Evolutionary conservation across 2,797 vertebrate species (phyloP).

Genomic region (Poeciliopsis gracilis): DNA sequence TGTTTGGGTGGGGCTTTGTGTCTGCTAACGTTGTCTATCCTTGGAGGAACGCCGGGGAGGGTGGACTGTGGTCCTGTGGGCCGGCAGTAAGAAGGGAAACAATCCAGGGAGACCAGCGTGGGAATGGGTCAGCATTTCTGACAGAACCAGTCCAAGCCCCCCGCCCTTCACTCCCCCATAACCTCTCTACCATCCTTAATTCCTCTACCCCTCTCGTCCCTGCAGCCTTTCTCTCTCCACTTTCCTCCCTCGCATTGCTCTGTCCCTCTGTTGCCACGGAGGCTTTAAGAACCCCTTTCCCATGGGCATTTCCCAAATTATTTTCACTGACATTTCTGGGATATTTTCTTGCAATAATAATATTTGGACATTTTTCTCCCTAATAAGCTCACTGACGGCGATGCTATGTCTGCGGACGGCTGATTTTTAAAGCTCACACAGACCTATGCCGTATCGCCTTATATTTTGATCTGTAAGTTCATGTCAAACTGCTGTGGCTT

Average conservation of each 20-base stretch:
- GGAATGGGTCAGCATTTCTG: constrained; percentile 82
- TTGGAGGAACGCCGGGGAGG: constrained; percentile 44
- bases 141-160: constrained; percentile 57
- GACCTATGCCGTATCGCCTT: neutral
- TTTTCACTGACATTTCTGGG: constrained; percentile 82
- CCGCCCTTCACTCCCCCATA: constrained; percentile 40
- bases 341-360: constrained; percentile 78
- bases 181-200: constrained; percentile 29
- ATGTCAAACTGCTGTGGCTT: neutral
- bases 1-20: constrained; percentile 24
- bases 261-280: constrained; percentile 41
- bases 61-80: constrained; percentile 56
- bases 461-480: neutral
- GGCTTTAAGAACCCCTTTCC: constrained; percentile 73
- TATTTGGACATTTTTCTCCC: constrained; percentile 74
- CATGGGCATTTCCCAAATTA: constrained; percentile 73
- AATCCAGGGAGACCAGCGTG: constrained; percentile 76
- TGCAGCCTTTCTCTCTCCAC: constrained; percentile 46
- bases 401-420: constrained; percentile 37
- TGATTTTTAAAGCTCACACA: neutral
- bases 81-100: constrained; percentile 58
- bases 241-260: constrained; percentile 41
- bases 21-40: constrained; percentile 36
- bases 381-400: constrained; percentile 57
- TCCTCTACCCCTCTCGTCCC: constrained; percentile 43